phyloP scores from a whole-genome alignment of 92 coral and sea anemone genomes.

The Meandrina meandrites region DNA sequence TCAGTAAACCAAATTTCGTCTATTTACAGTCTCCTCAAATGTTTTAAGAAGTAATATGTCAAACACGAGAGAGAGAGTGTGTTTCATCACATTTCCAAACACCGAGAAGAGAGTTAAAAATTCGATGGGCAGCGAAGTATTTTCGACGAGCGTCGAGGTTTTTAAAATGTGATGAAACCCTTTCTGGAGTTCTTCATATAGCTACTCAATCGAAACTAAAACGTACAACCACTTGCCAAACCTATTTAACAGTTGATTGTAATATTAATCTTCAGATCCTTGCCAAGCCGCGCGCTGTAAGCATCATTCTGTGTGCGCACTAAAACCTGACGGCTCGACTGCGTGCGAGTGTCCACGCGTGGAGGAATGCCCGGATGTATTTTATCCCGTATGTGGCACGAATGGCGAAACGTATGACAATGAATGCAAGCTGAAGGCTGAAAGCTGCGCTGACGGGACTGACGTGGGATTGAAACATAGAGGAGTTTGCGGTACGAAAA shows the following conservation, averaged over 20 bases:
- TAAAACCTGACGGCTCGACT: slow-evolving; percentile 73
- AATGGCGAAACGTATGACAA: slow-evolving; percentile 83
- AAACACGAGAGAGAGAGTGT: no score
- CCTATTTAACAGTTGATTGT: background rate
- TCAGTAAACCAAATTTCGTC: background rate
- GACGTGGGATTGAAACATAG: slow-evolving; percentile 59
- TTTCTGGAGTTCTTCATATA: no score
- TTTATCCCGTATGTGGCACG: slow-evolving; percentile 83
- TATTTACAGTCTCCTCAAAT: background rate
- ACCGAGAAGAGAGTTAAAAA: no score
- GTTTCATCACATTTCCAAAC: no score
- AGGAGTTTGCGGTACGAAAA: slow-evolving; percentile 80
- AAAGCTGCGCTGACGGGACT: slow-evolving; percentile 59
- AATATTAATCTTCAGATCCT: slow-evolving; percentile 59
- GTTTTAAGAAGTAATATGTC: background rate
- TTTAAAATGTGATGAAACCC: no score
- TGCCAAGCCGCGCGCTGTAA: slow-evolving; percentile 75
- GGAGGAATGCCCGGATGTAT: slow-evolving; percentile 65
- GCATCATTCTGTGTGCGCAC: slow-evolving; percentile 67
- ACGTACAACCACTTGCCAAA: no score
- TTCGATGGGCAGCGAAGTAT: no score
- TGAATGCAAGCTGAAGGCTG: slow-evolving; percentile 80
- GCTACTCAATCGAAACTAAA: no score
- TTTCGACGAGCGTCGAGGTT: no score
- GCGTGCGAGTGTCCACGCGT: slow-evolving; percentile 70